Evolutionary conservation across 2,113 vertebrate genomes (phyloP).

Genomic region (Sylvicapra grimmia): DNA sequence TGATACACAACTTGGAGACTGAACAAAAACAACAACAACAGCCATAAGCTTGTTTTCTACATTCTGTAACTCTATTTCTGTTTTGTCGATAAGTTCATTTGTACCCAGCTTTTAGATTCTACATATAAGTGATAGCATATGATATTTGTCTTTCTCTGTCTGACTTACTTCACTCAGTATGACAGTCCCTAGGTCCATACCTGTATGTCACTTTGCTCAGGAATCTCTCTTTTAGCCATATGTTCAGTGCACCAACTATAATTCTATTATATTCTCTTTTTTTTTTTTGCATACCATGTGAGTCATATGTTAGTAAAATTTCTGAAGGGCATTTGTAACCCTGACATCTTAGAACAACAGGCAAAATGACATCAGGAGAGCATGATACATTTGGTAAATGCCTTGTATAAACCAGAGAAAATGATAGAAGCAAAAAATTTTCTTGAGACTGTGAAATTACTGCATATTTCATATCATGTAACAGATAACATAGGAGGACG

Average conservation of each 20-base stretch:
- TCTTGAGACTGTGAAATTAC: conserved; percentile 19
- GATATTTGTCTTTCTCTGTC: not conserved
- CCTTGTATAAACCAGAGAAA: conserved; percentile 24
- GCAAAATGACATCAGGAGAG: not conserved
- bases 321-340: not conserved
- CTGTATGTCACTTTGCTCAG: not conserved
- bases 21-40: not conserved
- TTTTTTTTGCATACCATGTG: not conserved
- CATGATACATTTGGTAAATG: not conserved
- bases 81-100: not conserved
- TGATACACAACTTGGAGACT: not conserved
- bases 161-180: not conserved
- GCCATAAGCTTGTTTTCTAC: not conserved
- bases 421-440: not conserved
- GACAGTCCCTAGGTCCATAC: not conserved
- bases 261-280: not conserved
- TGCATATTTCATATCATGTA: conserved; percentile 41
- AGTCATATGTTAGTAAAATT: not conserved
- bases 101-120: not conserved
- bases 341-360: not conserved
- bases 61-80: not conserved
- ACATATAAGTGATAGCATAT: not conserved
- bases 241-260: not conserved
- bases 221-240: not conserved
- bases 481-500: conserved; percentile 15